Evolutionary conservation across 2,113 vertebrate species (phyloP).

Genomic region (Callopanchax toddi): DNA sequence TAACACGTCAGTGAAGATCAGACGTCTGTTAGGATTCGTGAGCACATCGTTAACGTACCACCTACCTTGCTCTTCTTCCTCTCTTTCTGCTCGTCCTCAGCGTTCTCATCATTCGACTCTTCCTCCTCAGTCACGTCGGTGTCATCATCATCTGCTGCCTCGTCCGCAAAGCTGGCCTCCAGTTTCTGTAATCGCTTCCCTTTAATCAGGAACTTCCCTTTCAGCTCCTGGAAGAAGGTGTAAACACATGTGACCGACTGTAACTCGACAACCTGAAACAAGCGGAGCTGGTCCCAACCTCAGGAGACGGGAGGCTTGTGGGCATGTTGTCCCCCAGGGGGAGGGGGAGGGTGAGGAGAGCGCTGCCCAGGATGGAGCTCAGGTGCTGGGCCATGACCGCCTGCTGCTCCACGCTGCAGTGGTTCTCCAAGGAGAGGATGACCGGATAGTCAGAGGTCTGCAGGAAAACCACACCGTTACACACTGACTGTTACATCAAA

Average conservation of each 20-base stretch:
- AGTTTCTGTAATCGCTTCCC: conserved; percentile 90
- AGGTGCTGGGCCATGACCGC: conserved; percentile 88
- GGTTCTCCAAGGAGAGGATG: conserved; percentile 96
- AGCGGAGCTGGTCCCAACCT: conserved; percentile 75
- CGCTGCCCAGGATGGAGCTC: conserved; percentile 85
- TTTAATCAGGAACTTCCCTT: conserved; percentile 93
- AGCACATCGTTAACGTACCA: neutral
- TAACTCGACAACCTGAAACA: neutral
- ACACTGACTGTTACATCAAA: too few species aligned
- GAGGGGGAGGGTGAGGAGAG: conserved; percentile 85
- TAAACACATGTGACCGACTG: neutral
- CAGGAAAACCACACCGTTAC: neutral
- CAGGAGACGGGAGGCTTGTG: conserved; percentile 87
- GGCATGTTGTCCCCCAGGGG: conserved; percentile 83
- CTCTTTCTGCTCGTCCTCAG: conserved; percentile 64
- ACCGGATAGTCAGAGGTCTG: conserved; percentile 91
- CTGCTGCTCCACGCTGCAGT: conserved; percentile 94
- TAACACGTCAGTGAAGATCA: conserved; percentile 35
- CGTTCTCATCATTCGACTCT: conserved; percentile 84
- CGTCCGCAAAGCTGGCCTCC: conserved; percentile 69
- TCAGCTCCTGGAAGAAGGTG: conserved; percentile 83
- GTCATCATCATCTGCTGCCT: conserved; percentile 60
- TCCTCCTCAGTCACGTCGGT: conserved; percentile 91
- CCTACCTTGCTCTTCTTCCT: conserved; percentile 62
- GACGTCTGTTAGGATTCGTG: neutral